Conservation (phyloP, 2,888 invertebrate genomes). For the Aporophyla nigra region DNA sequence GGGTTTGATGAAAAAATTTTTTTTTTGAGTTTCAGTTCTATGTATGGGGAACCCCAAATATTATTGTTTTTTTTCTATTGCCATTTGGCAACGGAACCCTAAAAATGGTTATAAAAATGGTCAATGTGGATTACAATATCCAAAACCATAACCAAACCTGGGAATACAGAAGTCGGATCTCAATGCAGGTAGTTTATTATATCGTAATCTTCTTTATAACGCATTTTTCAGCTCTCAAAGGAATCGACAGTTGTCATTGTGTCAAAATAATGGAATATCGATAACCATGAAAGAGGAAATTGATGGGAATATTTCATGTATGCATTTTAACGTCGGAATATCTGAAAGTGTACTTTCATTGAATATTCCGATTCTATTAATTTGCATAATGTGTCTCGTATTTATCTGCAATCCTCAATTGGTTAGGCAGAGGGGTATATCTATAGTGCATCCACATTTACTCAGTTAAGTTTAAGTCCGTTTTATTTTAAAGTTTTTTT, state of each 20-base stretch:
- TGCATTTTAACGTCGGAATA: slow-evolving; percentile 9
- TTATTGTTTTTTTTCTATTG: too few relatives aligned
- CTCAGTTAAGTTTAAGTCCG: too few relatives aligned
- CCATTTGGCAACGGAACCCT: too few relatives aligned
- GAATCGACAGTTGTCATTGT: slow-evolving; percentile 20
- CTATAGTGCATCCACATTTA: too few relatives aligned
- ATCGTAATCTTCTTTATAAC: slow-evolving; percentile 5
- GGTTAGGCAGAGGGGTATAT: too few relatives aligned
- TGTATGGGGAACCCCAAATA: too few relatives aligned
- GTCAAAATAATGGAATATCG: slow-evolving; percentile 35
- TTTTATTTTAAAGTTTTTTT: too few relatives aligned
- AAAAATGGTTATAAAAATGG: too few relatives aligned
- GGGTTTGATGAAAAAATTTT: too few relatives aligned
- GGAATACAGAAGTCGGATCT: neutral
- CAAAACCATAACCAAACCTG: neutral
- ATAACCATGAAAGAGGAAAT: slow-evolving; percentile 25
- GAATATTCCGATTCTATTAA: slow-evolving; percentile 4
- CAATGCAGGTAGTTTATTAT: slow-evolving; percentile 14
- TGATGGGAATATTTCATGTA: neutral
- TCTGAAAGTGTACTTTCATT: neutral
- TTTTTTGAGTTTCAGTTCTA: too few relatives aligned
- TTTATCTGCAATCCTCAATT: neutral
- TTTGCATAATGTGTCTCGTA: neutral
- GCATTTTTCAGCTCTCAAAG: slow-evolving; percentile 27
- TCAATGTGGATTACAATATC: neutral